phyloP scores from a whole-genome alignment of 1,140 invertebrate genomes.

The Andrena cerasifolii region DNA sequence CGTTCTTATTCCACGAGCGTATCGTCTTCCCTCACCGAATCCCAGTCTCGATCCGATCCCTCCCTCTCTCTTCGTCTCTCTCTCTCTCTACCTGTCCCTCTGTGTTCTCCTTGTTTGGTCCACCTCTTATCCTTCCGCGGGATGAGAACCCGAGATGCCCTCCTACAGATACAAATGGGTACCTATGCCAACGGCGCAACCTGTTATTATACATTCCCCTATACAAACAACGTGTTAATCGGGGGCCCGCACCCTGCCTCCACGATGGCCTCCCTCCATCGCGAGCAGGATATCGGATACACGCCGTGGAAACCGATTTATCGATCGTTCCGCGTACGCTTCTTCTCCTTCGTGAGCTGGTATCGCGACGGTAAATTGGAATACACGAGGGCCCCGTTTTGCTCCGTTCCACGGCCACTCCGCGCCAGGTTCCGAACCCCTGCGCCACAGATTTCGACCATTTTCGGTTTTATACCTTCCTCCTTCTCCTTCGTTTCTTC shows the following conservation, averaged over 20 bases:
- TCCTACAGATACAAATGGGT: conserved; percentile 80
- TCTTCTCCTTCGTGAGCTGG: conserved; percentile 5
- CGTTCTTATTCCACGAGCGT: neutral
- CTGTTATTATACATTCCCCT: conserved; percentile 82
- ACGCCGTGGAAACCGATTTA: conserved; percentile 76
- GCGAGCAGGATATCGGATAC: conserved; percentile 57
- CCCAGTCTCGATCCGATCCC: conserved; percentile 36
- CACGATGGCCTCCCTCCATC: conserved; percentile 43
- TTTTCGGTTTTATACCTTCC: too few relatives aligned
- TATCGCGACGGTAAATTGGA: conserved; percentile 55
- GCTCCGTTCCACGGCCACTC: neutral
- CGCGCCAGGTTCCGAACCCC: too few relatives aligned
- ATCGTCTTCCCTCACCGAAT: conserved; percentile 9
- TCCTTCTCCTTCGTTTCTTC: too few relatives aligned
- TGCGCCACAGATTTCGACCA: too few relatives aligned
- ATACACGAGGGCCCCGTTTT: conserved; percentile 21
- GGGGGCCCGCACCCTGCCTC: conserved; percentile 72
- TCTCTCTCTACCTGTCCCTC: conserved; percentile 5
- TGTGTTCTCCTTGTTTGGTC: conserved; percentile 13
- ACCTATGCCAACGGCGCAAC: conserved; percentile 79
- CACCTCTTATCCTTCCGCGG: conserved; percentile 57
- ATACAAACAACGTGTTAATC: conserved; percentile 83
- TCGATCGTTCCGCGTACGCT: conserved; percentile 62
- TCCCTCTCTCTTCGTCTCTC: conserved; percentile 14
- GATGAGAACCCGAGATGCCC: conserved; percentile 80